A percentile compares a stretch with the other conserved stretches of the same genome.
phyloP scores from a whole-genome alignment of 2,797 vertebrate genomes.

The Megaceryle alcyon region DNA sequence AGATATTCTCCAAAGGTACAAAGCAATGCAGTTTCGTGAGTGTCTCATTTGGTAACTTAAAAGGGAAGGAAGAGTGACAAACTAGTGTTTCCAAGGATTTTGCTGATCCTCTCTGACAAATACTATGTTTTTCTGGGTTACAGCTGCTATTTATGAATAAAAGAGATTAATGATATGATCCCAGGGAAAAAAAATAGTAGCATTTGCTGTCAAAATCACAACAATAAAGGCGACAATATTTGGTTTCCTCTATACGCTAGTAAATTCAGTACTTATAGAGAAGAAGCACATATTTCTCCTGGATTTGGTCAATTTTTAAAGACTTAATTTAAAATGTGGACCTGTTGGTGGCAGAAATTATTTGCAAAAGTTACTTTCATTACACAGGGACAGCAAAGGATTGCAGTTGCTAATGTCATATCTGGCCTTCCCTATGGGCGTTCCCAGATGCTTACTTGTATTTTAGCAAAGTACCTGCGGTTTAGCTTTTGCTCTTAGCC shows the following conservation, averaged over 20 bases:
- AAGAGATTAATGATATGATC: not conserved
- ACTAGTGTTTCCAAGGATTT: not conserved
- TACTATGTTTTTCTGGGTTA: not conserved
- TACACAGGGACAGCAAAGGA: not conserved
- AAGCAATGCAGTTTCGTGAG: not conserved
- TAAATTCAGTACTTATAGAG: not conserved
- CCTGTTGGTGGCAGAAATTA: not conserved
- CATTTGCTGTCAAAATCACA: not conserved
- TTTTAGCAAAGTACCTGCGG: not conserved
- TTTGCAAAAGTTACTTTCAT: slow-evolving; percentile 1
- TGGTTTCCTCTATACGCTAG: not conserved
- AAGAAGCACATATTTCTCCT: not conserved
- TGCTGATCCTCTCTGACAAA: not conserved
- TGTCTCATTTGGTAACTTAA: not conserved
- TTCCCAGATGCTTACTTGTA: not conserved
- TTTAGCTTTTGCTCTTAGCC: not conserved
- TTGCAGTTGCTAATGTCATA: not conserved
- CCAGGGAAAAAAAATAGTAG: not conserved
- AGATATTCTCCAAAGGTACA: not conserved
- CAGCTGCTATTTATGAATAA: not conserved
- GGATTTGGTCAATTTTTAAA: not conserved
- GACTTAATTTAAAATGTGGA: not conserved
- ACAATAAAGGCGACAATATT: not conserved
- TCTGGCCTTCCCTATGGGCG: not conserved
- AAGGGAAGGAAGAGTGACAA: not conserved